A percentile compares a stretch with the other conserved stretches of the same genome.
Evolutionary conservation across 2,888 invertebrate genomes (phyloP).

Genomic region (Pristionchus arcanus): DNA sequence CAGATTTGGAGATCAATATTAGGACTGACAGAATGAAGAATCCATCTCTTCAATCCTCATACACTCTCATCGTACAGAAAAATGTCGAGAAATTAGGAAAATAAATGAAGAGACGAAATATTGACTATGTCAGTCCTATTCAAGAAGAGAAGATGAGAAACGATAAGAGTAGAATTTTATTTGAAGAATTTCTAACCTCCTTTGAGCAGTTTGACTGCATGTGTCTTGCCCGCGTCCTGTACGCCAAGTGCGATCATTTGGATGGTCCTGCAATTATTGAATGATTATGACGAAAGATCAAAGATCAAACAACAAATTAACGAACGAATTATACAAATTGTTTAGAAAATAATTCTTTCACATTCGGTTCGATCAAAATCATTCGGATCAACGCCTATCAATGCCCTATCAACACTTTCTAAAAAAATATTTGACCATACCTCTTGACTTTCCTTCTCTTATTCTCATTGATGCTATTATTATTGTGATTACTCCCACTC

Average conservation of each 20-base stretch:
- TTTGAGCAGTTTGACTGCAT: slow-evolving; percentile 17
- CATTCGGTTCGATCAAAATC: too few relatives aligned
- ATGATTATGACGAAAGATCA: neutral
- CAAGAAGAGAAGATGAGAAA: too few relatives aligned
- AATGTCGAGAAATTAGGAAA: too few relatives aligned
- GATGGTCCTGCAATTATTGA: neutral
- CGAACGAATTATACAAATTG: neutral
- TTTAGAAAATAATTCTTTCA: too few relatives aligned
- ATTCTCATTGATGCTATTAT: slow-evolving; percentile 26
- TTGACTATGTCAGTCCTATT: too few relatives aligned
- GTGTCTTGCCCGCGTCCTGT: slow-evolving; percentile 54
- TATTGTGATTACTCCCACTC: neutral
- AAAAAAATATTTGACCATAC: slow-evolving; percentile 9
- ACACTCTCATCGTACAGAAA: too few relatives aligned
- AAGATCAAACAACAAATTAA: neutral
- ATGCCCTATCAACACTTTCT: too few relatives aligned
- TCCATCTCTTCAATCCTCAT: neutral
- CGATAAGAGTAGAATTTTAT: neutral
- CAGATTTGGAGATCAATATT: neutral
- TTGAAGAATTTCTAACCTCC: slow-evolving; percentile 14
- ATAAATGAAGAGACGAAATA: too few relatives aligned
- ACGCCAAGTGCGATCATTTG: slow-evolving; percentile 49
- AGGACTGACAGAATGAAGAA: neutral
- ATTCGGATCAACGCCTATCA: too few relatives aligned
- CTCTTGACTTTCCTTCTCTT: slow-evolving; percentile 33